Percentiles rank a stretch among this genome's conserved stretches.
Conservation (phyloP, 2,113 vertebrate species). For the Zosterops lateralis region DNA sequence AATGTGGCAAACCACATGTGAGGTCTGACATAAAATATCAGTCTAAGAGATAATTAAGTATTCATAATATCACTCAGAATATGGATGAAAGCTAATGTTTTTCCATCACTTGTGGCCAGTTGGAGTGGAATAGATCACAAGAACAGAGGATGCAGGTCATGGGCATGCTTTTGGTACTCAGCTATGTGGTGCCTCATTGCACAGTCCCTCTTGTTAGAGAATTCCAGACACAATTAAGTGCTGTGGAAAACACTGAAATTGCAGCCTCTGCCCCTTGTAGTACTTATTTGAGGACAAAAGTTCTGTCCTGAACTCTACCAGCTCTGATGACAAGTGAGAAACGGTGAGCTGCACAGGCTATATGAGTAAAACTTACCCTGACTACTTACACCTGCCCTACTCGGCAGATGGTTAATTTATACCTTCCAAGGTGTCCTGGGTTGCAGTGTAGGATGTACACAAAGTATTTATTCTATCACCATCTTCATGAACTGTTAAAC, state of each 20-base stretch:
- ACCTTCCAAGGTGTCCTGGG: background rate
- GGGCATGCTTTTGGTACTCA: background rate
- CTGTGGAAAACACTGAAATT: background rate
- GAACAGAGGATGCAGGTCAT: background rate
- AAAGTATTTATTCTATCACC: no score
- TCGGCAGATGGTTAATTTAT: background rate
- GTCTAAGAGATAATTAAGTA: background rate
- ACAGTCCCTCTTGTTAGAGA: background rate
- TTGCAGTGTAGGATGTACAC: no score
- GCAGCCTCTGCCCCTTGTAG: background rate
- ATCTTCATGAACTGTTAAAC: no score
- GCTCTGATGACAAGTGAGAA: fast-evolving
- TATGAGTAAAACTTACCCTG: background rate
- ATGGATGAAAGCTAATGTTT: background rate
- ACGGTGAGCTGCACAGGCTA: background rate
- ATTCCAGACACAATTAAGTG: background rate
- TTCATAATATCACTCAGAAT: fast-evolving
- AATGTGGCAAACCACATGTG: background rate
- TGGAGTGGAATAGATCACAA: background rate
- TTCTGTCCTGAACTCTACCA: background rate
- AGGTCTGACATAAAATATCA: background rate
- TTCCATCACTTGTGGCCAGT: background rate
- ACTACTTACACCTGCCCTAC: background rate
- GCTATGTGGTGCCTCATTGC: fast-evolving
- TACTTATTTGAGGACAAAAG: background rate